These are phyloP conservation scores for Gnathonemus longibarbis DNA, from an alignment of 2,113 vertebrate genomes.

Conservation along the genomic window DNA sequence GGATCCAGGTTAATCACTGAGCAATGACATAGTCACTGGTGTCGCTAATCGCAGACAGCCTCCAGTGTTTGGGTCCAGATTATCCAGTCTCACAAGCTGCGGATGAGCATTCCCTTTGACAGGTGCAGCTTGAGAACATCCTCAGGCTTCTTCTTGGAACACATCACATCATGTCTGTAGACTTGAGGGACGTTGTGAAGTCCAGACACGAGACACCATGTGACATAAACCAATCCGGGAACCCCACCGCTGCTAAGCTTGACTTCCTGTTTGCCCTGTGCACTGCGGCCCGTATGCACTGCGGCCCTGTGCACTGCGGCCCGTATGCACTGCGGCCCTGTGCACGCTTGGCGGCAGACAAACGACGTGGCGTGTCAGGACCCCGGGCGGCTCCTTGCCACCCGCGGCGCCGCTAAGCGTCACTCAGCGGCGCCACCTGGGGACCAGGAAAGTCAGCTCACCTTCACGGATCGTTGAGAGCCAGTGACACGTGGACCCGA, in stretches of 20 bases:
- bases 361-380: background rate
- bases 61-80: background rate
- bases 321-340: too few relatives aligned
- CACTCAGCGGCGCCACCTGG: background rate
- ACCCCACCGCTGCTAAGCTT: background rate
- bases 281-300: too few relatives aligned
- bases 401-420: background rate
- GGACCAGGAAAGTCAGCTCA: background rate
- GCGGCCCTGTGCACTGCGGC: background rate
- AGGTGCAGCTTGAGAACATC: background rate
- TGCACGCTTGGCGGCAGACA: background rate
- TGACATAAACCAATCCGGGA: background rate
- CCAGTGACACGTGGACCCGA: background rate
- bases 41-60: background rate
- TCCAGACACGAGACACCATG: background rate
- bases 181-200: background rate
- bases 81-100: background rate
- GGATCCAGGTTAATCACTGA: background rate
- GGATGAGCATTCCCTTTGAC: background rate
- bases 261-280: background rate
- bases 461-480: constrained; percentile 13
- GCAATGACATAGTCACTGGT: background rate
- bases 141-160: background rate
- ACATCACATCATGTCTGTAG: background rate
- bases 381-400: background rate